Evolutionary conservation across 2,888 invertebrate genomes (phyloP).

Genomic region (Rhorus exstirpatorius): DNA sequence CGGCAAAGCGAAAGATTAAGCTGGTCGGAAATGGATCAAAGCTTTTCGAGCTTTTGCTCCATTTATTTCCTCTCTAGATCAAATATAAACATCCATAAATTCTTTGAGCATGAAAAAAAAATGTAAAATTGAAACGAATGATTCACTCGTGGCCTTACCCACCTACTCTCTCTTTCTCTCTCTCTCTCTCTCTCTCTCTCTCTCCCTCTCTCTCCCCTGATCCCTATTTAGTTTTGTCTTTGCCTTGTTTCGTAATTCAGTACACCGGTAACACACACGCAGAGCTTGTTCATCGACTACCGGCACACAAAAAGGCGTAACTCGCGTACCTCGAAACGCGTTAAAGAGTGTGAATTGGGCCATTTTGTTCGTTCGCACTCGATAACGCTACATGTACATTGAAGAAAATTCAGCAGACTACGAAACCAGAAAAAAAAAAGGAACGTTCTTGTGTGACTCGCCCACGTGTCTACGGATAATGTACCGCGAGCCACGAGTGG

Average conservation of each 20-base stretch:
- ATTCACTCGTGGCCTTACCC: constrained; percentile 29
- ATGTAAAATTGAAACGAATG: constrained; percentile 45
- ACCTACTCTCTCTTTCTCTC: constrained; percentile 32
- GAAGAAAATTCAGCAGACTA: no score
- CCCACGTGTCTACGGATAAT: constrained; percentile 41
- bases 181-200: constrained; percentile 42
- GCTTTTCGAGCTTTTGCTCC: not conserved
- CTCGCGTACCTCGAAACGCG: no score
- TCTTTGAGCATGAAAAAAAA: constrained; percentile 12
- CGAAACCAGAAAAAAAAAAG: not conserved
- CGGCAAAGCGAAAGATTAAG: not conserved
- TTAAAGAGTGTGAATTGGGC: no score
- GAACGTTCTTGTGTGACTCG: constrained; percentile 25
- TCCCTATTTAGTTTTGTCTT: not conserved
- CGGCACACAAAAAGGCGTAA: no score
- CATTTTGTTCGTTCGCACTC: no score
- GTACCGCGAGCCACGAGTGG: constrained; percentile 1
- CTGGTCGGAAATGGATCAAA: not conserved
- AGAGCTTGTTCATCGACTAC: no score
- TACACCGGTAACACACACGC: not conserved
- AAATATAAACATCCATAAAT: not conserved
- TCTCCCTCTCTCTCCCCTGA: no score
- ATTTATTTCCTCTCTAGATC: not conserved
- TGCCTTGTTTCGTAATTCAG: constrained; percentile 1
- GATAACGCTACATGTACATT: no score